Evolutionary conservation across 92 coral and sea anemone species (phyloP), one percentile per base, ranked within the genome.

Genomic region (Paragorgia papillata): DNA sequence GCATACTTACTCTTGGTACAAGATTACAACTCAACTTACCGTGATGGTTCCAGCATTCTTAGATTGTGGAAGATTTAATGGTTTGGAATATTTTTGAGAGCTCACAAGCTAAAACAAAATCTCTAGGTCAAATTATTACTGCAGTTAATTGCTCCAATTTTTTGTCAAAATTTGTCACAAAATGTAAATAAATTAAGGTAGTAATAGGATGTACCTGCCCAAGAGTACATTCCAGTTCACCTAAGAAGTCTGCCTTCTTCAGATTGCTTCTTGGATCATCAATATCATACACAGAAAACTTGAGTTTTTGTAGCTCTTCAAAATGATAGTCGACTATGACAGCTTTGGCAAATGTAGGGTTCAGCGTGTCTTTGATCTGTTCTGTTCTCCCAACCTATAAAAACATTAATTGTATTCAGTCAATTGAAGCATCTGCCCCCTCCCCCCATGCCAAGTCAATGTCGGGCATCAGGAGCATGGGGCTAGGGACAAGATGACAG

Each of bases 351-450:
- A 94, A 94, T 30, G 62, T 85, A 19, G 98, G 98, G 57, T 91
- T 91, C n/a, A 94, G 61, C 22, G 82, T 83, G 84, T 95, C 92
- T 26, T 80, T 81, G 61, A 95, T 65, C 44, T 86, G 82, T 66
- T 95, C 99, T 9, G 99, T 95, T 57, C 96, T 85, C n/a, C 99
- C 99, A 85, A 95, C 85, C 99, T 95, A 68, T 4, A 62, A 68
- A 10, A 8, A 13, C 48, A 20, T 57, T 41, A 17, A 26, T 10
- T 1, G 17, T 7, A 66, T 19, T 39, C 5, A 4, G 12, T 12
- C 5, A 37, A 37, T 37, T 37, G 12, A 37, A 4, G 5, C 5
- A 37, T 37, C 43, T n/a, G n/a, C n/a, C n/a, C n/a, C n/a, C n/a
- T n/a, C n/a, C n/a, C n/a, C n/a, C n/a, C n/a, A n/a, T 37, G 43